Conservation (phyloP, 2,797 vertebrate genomes). For the Lepilemur ruficaudatus region DNA sequence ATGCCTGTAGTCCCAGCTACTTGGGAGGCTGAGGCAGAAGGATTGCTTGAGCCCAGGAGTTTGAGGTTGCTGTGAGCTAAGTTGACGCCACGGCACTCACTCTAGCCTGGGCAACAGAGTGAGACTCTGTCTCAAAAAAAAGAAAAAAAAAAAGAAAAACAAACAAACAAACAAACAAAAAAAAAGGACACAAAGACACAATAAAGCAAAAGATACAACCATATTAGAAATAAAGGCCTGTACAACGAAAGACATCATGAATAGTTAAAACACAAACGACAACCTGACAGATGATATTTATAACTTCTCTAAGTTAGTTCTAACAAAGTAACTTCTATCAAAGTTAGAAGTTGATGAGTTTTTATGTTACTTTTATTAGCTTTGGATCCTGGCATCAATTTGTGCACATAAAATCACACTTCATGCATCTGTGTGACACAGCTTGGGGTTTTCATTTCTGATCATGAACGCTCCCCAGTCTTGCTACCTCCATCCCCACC, state of each 20-base stretch:
- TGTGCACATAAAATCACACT: background rate
- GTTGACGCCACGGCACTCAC: no score
- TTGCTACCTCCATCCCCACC: background rate
- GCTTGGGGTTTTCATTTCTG: background rate
- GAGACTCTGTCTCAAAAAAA: no score
- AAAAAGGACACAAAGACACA: no score
- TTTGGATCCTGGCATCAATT: background rate
- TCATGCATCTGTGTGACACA: background rate
- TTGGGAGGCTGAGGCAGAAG: no score
- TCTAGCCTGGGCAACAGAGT: no score
- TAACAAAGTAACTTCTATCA: no score
- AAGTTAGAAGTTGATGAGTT: background rate
- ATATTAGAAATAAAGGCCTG: background rate
- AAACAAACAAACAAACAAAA: no score
- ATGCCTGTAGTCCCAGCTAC: no score
- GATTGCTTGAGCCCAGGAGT: no score
- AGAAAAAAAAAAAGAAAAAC: no score
- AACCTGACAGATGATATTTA: background rate
- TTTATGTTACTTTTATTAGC: background rate
- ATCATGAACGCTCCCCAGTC: background rate
- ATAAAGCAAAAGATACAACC: background rate
- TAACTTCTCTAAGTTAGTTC: background rate
- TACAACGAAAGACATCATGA: background rate
- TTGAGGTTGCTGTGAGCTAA: no score
- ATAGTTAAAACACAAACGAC: background rate